Conservation (phyloP, 2,113 vertebrate species). For the Lucifuga dentata region DNA sequence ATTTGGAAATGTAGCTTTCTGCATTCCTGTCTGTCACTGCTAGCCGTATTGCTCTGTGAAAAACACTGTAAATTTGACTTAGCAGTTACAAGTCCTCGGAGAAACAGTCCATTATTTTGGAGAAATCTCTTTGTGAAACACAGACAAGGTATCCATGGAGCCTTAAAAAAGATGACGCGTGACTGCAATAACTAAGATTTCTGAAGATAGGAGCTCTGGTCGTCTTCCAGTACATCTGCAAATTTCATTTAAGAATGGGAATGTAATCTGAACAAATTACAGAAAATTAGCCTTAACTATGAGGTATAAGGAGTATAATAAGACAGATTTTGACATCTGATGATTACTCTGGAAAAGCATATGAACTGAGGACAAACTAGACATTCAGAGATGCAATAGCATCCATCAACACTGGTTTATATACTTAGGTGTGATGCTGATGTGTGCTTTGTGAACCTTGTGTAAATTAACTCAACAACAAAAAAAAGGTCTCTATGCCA, state of each 20-base stretch:
- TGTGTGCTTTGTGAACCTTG: constrained; percentile 43
- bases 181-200: too few species aligned
- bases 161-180: too few species aligned
- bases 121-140: constrained; percentile 62
- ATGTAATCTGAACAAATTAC: constrained; percentile 4
- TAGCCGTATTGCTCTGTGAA: constrained; percentile 32
- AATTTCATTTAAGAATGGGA: neutral
- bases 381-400: neutral
- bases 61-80: constrained; percentile 68
- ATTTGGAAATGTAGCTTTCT: constrained; percentile 63
- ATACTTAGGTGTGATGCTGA: constrained; percentile 12
- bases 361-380: constrained; percentile 4
- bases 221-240: too few species aligned
- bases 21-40: constrained; percentile 54
- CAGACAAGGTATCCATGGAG: neutral
- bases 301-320: neutral
- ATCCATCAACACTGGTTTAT: constrained; percentile 36
- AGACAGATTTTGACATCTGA: constrained; percentile 11
- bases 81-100: constrained; percentile 57
- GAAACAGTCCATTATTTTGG: constrained; percentile 63
- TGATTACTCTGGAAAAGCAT: neutral
- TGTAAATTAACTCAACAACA: constrained; percentile 43
- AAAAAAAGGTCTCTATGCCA: neutral
- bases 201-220: too few species aligned
- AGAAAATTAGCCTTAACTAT: too few species aligned